Conservation (phyloP, 2,888 invertebrate species). For the Heliconius hortense region DNA sequence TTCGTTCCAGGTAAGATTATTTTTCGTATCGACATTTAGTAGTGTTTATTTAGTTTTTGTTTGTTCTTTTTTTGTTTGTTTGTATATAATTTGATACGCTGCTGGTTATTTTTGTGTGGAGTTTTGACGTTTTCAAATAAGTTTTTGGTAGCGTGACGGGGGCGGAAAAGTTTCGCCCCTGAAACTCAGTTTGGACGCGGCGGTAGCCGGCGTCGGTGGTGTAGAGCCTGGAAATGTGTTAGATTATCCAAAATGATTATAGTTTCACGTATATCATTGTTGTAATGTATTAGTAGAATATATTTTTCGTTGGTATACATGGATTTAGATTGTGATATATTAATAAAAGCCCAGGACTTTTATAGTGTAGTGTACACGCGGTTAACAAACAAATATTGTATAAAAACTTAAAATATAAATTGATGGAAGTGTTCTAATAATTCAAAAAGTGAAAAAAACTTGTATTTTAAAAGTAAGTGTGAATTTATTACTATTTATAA, state of each 20-base stretch:
- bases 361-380: not conserved
- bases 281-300: slow-evolving; percentile 1
- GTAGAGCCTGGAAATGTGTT: slow-evolving; percentile 43
- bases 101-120: slow-evolving; percentile 33
- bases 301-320: not conserved
- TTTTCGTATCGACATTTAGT: slow-evolving; percentile 30
- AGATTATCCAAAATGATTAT: slow-evolving; percentile 22
- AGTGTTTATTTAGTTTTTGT: slow-evolving; percentile 10
- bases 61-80: not conserved
- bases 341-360: not conserved
- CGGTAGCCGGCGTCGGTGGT: slow-evolving; percentile 69
- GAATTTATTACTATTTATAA: not conserved
- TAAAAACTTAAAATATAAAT: not conserved
- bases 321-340: not conserved
- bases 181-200: slow-evolving; percentile 65
- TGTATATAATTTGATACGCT: slow-evolving; percentile 7
- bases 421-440: slow-evolving; percentile 1
- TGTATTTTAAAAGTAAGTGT: slow-evolving; percentile 8
- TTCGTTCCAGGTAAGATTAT: slow-evolving; percentile 38
- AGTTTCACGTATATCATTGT: slow-evolving; percentile 16
- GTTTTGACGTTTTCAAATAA: slow-evolving; percentile 44
- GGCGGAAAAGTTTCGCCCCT: slow-evolving; percentile 56
- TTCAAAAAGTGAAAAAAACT: not conserved
- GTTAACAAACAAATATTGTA: not conserved
- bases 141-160: slow-evolving; percentile 55